Conservation (phyloP, 2,113 vertebrate genomes). For the Glaucomys volans region DNA sequence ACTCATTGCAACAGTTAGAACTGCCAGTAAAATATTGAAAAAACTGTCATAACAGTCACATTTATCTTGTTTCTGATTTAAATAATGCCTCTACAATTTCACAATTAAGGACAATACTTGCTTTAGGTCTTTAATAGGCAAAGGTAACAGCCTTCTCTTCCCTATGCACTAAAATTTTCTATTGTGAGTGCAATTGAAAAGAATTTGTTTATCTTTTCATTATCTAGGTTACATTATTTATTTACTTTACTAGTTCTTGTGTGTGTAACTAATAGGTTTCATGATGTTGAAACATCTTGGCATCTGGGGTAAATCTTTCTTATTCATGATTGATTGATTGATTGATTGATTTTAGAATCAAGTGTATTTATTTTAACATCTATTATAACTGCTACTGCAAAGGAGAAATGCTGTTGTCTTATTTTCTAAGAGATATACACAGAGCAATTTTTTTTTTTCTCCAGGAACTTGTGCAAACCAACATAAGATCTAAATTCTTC, state of each 20-base stretch:
- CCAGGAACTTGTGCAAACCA: constrained; percentile 90
- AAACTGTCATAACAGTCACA: neutral
- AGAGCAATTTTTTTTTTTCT: constrained; percentile 86
- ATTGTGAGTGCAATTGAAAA: neutral
- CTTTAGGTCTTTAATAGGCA: constrained; percentile 33
- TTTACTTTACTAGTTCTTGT: neutral
- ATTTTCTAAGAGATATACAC: constrained; percentile 89
- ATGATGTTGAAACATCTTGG: neutral
- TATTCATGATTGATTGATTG: no score
- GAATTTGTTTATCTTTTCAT: neutral
- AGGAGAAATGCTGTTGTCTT: constrained; percentile 92
- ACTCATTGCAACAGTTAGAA: neutral
- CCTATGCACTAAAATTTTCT: neutral
- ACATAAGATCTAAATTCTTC: constrained; percentile 89
- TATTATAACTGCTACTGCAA: constrained; percentile 93
- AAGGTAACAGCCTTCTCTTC: neutral
- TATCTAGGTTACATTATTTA: neutral
- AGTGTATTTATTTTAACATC: constrained; percentile 92
- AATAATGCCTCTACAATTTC: neutral
- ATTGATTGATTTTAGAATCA: no score
- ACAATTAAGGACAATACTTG: neutral
- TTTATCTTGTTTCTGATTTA: constrained; percentile 28
- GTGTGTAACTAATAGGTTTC: neutral
- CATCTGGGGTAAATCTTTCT: neutral
- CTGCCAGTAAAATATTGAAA: neutral